Conservation (phyloP, 2,113 vertebrate genomes). For the Eleginops maclovinus region DNA sequence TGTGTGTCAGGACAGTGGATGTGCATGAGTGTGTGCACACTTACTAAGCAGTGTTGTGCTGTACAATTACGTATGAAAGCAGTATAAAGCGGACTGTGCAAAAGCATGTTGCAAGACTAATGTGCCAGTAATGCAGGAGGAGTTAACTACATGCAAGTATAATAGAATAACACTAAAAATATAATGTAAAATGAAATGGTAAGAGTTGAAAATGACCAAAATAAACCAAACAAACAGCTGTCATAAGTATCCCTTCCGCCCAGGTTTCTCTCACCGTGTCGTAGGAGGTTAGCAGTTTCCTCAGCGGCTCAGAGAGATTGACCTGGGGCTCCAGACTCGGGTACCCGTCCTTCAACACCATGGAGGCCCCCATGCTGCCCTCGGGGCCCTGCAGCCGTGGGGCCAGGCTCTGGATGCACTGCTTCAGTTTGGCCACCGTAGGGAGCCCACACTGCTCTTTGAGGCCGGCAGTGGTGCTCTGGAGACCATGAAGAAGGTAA, state of each 20-base stretch:
- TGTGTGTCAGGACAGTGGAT: constrained; percentile 1
- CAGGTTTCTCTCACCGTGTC: constrained; percentile 86
- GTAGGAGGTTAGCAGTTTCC: constrained; percentile 91
- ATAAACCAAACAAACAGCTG: neutral
- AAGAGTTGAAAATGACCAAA: too few relatives aligned
- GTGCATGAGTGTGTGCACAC: neutral
- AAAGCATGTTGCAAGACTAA: too few relatives aligned
- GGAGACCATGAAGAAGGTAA: neutral
- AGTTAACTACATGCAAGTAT: too few relatives aligned
- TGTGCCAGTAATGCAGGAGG: too few relatives aligned
- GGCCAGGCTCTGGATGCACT: constrained; percentile 95
- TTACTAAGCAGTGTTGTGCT: neutral
- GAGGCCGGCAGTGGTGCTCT: constrained; percentile 91
- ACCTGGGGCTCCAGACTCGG: constrained; percentile 91
- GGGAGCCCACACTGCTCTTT: constrained; percentile 99
- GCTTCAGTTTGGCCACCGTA: constrained; percentile 93
- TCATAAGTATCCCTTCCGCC: neutral
- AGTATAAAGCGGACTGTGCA: too few relatives aligned
- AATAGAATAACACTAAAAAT: too few relatives aligned
- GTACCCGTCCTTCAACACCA: constrained; percentile 90
- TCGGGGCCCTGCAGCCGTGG: constrained; percentile 89
- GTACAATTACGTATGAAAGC: too few relatives aligned
- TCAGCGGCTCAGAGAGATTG: constrained; percentile 87
- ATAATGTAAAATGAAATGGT: too few relatives aligned
- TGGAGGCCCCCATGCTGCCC: constrained; percentile 85